Base-by-base conservation (phyloP, 2,888 invertebrate genomes). In the Euproctis similis region DNA sequence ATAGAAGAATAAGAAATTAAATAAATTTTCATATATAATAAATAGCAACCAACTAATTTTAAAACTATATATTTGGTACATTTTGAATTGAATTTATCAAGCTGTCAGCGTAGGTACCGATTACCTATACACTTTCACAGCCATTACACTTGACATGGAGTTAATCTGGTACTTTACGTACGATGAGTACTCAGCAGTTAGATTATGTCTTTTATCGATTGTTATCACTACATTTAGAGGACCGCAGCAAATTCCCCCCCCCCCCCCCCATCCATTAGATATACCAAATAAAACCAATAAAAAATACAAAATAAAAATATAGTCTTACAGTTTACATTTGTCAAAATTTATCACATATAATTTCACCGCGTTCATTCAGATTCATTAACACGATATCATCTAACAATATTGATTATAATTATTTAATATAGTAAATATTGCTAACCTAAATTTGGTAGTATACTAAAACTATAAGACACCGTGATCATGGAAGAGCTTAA, bases 71-170 rank as follows among this genome's bases (percentile, higher is more conserved):
- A 36, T 50, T 55, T 61, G 57, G 54, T 61, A 48, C n/a, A 5
- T 19, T 55, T 53, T 33, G 52, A 18, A 25, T 46, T 46, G 46
- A 59, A n/a, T n/a, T n/a, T n/a, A n/a, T 57, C 36, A 36, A 54
- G 57, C 51, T 61, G 58, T 50, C 52, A 21, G 7, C 21, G 21
- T 21, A 11, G 5, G 11, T 21, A 11, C 4, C 4, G 3, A 8
- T 6, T 19, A 59, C 56, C 43, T 50, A 59, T 43, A 46, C 40
- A 57, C 48, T 53, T 54, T 69, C 71, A 73, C 71, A 72, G 72
- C 72, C 73, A 48, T 45, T 36, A 45, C 53, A n/a, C 50, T 44
- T 39, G 49, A 52, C 37, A 38, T 39, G 45, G 34, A 56, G 41
- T 51, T n/a, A 39, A 33, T 34, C 22, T 18, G 18, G 30, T 28